Base-by-base conservation (phyloP, 2,113 vertebrate genomes). In the Corythornis vintsioides region DNA sequence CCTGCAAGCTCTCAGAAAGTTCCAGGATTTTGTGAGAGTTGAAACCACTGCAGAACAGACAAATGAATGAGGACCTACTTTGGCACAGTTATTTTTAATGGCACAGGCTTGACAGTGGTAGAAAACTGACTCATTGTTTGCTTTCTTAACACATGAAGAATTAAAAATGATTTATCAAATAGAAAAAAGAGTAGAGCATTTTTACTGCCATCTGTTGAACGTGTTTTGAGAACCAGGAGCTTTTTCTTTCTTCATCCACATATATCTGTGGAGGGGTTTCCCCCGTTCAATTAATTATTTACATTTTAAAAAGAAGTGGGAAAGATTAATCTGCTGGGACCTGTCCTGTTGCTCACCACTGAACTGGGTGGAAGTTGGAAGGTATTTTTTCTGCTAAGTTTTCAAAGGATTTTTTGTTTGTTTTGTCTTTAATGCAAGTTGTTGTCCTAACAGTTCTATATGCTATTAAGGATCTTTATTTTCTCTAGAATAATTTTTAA, bases 401-500 rank as follows among this genome's bases (percentile, higher is more conserved):
- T 57, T 21, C 31, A 57, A 57, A 57, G 56, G 9, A 24, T 38
- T 35, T 57, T 57, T n/a, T 57, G 21, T 31, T 15, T 64, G 64
- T 11, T 61, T 45, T n/a, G 40, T 53, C 65, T 70, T 45, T 64
- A 19, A 22, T 16, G 28, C 7, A 75, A 94, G 31, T 61, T 87
- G 8, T 73, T 91, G 7, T 56, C 47, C 83, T 77, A 47, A 63
- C 9, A 26, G 12, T 67, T 90, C 9, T 71, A 31, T 50, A 40
- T 77, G 26, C 22, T 88, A 17, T 35, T 31, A 83, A 52, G 8
- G 5, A 35, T 56, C 65, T 77, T 29, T 74, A 33, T 90, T 90
- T 91, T 80, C 64, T 60, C 48, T 48, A 56, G 15, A 86, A 81
- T 29, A 81, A 47, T 63, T 90, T 92, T 88, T 64, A 93, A 83